Percentiles rank a stretch among this genome's conserved stretches.
Evolutionary conservation across 1,140 invertebrate genomes (phyloP).

Genomic region (Brachionus asplanchnoidis): DNA sequence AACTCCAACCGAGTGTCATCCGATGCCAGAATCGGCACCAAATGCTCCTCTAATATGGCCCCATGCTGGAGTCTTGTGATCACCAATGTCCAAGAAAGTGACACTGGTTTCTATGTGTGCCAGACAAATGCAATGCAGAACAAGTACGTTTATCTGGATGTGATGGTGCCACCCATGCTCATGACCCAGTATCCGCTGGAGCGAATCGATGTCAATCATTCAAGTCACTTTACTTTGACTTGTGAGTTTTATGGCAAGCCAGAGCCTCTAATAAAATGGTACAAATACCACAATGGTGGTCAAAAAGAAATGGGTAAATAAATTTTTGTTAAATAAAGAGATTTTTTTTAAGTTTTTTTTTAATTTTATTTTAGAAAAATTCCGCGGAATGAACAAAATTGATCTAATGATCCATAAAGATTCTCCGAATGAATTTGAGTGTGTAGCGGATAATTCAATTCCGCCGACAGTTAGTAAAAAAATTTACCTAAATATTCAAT

Average conservation of each 20-base stretch:
- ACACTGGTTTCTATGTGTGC: slow-evolving; percentile 37
- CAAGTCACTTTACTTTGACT: background rate
- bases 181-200: slow-evolving; percentile 22
- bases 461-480: slow-evolving; percentile 40
- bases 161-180: slow-evolving; percentile 27
- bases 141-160: slow-evolving; percentile 37
- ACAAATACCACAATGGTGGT: background rate
- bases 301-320: slow-evolving; percentile 20
- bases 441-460: slow-evolving; percentile 34
- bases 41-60: background rate
- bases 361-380: slow-evolving; percentile 1
- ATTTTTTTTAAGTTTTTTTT: background rate
- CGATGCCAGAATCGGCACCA: slow-evolving; percentile 3
- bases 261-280: slow-evolving; percentile 39
- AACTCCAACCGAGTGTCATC: slow-evolving; percentile 1
- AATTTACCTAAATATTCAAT: slow-evolving; percentile 40
- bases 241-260: slow-evolving; percentile 41
- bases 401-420: slow-evolving; percentile 24
- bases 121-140: slow-evolving; percentile 38
- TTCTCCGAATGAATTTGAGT: slow-evolving; percentile 16
- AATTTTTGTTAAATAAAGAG: background rate
- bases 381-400: slow-evolving; percentile 5
- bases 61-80: slow-evolving; percentile 38
- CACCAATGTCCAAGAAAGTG: background rate
- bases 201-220: slow-evolving; percentile 30